Conservation (phyloP, 2,113 vertebrate species). For the Lepus timidus region DNA sequence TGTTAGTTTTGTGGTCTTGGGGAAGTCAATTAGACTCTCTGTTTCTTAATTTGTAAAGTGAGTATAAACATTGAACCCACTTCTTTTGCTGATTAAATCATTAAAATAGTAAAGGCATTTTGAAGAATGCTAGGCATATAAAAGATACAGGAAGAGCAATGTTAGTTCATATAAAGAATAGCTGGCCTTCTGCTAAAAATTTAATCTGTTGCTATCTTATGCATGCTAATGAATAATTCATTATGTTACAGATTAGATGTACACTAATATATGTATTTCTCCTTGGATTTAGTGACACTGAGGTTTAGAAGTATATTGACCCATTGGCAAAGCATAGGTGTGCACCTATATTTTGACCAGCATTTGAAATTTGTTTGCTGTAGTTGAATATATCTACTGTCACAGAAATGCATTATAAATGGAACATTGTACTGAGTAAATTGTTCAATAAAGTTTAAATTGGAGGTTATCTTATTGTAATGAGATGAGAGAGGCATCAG, state of each 20-base stretch:
- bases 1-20: not conserved
- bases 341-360: not conserved
- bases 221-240: not conserved
- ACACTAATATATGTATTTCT: not conserved
- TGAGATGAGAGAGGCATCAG: not conserved
- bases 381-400: not conserved
- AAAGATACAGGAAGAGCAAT: not conserved
- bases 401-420: slow-evolving; percentile 2
- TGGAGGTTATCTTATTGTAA: not conserved
- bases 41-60: slow-evolving; percentile 1
- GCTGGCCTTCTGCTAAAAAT: not conserved
- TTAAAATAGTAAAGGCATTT: not conserved
- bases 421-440: not conserved
- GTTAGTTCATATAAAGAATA: not conserved
- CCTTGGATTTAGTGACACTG: not conserved
- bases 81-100: not conserved
- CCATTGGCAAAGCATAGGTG: not conserved
- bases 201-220: not conserved
- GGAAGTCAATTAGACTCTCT: not conserved
- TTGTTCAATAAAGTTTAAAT: not conserved
- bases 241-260: not conserved
- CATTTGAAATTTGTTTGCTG: not conserved
- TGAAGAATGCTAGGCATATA: not conserved
- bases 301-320: not conserved
- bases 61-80: not conserved